Evolutionary conservation across 1,140 invertebrate genomes (phyloP).

Genomic region (Lordiphosa collinella): DNA sequence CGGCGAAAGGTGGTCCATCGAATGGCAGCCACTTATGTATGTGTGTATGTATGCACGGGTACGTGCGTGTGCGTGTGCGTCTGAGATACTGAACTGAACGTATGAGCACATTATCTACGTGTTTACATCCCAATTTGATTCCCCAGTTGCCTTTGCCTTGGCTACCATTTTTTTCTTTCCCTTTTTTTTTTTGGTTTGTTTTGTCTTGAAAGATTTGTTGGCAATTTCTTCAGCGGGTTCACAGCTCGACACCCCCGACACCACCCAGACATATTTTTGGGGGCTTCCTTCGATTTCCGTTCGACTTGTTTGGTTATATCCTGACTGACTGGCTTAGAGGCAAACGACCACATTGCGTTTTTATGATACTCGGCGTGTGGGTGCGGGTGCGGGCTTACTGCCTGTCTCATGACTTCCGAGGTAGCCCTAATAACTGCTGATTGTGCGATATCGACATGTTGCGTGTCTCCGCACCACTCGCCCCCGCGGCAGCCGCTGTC

Average conservation of each 20-base stretch:
- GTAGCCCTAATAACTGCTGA: constrained; percentile 71
- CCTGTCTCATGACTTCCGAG: constrained; percentile 64
- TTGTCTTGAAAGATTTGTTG: constrained; percentile 67
- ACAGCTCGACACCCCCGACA: constrained; percentile 27
- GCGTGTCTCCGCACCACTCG: constrained; percentile 4
- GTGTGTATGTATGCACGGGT: background rate
- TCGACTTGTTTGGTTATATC: constrained; percentile 8
- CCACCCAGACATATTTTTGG: constrained; percentile 3
- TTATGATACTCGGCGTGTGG: constrained; percentile 9
- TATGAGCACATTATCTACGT: constrained; percentile 77
- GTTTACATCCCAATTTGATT: constrained; percentile 79
- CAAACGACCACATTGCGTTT: constrained; percentile 36
- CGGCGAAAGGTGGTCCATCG: constrained; percentile 21
- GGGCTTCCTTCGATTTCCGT: constrained; percentile 61
- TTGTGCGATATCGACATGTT: constrained; percentile 63
- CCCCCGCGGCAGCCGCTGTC: constrained; percentile 32
- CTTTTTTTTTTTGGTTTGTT: constrained; percentile 16
- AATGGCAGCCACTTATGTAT: constrained; percentile 38
- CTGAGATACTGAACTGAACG: constrained; percentile 59
- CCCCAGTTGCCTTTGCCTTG: constrained; percentile 39
- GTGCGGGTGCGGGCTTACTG: constrained; percentile 45
- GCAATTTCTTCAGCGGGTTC: constrained; percentile 41
- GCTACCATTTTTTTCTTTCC: background rate
- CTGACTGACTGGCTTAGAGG: background rate
- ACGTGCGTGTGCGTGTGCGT: constrained; percentile 7